Conservation (phyloP, 1,140 invertebrate genomes). For the Procambarus virginalis region DNA sequence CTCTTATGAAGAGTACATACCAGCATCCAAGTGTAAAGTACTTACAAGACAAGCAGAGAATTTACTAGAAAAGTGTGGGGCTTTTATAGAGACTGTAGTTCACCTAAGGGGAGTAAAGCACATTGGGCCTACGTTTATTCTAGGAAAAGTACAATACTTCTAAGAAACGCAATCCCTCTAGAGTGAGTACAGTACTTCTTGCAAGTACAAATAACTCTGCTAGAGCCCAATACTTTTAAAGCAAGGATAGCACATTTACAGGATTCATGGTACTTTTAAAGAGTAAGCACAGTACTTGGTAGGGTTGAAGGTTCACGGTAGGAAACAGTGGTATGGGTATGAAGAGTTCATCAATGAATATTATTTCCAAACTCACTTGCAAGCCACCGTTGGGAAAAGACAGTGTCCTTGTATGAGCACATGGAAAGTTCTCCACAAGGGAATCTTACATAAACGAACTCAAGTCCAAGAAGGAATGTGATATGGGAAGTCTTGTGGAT, state of each 20-base stretch:
- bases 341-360: constrained; percentile 25
- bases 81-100: constrained; percentile 18
- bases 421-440: constrained; percentile 13
- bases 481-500: constrained; percentile 43
- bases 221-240: constrained; percentile 11
- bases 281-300: constrained; percentile 24
- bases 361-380: constrained; percentile 6
- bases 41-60: constrained; percentile 1
- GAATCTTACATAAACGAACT: constrained; percentile 42
- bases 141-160: constrained; percentile 36
- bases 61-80: not conserved
- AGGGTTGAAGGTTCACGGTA: constrained; percentile 13
- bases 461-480: constrained; percentile 28
- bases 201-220: not conserved
- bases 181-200: constrained; percentile 25
- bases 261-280: constrained; percentile 11
- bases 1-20: constrained; percentile 7
- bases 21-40: not conserved
- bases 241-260: constrained; percentile 24
- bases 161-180: constrained; percentile 40
- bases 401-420: constrained; percentile 28
- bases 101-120: constrained; percentile 27
- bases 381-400: constrained; percentile 20
- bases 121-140: constrained; percentile 23
- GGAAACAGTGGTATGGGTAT: not conserved